phyloP scores from a whole-genome alignment of 2,797 vertebrate species.

The Xiphophorus birchmanni region DNA sequence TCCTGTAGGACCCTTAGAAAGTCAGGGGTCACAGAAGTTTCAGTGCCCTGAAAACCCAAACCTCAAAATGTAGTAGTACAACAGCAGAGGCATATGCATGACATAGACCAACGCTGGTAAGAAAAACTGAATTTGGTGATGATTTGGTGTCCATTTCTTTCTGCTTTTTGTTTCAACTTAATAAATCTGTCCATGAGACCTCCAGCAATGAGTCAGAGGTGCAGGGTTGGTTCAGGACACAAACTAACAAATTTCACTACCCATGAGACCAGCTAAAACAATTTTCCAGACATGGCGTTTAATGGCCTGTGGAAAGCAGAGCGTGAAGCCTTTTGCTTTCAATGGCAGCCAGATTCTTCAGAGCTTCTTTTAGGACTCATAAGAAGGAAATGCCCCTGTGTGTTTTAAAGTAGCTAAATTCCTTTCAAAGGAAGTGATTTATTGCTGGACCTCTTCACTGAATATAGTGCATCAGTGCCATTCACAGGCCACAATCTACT shows the following conservation, averaged over 20 bases:
- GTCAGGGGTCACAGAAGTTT: constrained; percentile 47
- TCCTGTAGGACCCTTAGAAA: constrained; percentile 30
- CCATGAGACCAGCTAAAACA: constrained; percentile 66
- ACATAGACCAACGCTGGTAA: neutral
- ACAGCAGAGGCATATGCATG: neutral
- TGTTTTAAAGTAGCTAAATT: constrained; percentile 69
- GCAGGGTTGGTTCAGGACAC: constrained; percentile 38
- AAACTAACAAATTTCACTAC: constrained; percentile 60
- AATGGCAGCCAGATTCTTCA: constrained; percentile 64
- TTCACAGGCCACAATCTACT: constrained; percentile 61
- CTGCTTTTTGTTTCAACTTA: constrained; percentile 24
- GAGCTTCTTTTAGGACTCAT: constrained; percentile 53
- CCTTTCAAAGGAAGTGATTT: constrained; percentile 65
- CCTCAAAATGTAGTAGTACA: neutral
- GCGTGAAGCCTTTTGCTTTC: constrained; percentile 65
- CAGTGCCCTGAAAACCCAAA: neutral
- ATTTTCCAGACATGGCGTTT: constrained; percentile 79
- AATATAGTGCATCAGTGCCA: constrained; percentile 54
- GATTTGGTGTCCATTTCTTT: constrained; percentile 13
- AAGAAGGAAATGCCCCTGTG: constrained; percentile 53
- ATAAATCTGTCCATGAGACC: constrained; percentile 33
- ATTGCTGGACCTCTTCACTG: constrained; percentile 62
- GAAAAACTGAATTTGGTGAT: neutral
- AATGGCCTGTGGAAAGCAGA: constrained; percentile 70
- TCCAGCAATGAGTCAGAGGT: constrained; percentile 31